Conservation (phyloP, 2,113 vertebrate species). For the Macaca fascicularis region T2T-MFA8v1.1 NC_088378.1:37760001-37760500, state of each 20-base stretch:
- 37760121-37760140: neutral
- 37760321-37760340: neutral
- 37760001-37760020: neutral
- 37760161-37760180: neutral
- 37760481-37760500: neutral
- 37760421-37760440: neutral
- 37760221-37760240: neutral
- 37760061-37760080: neutral
- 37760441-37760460: neutral
- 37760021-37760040: neutral
- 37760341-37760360: neutral
- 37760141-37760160: conserved; percentile 2
- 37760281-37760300: neutral
- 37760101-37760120: neutral
- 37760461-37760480: neutral
- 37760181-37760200: neutral
- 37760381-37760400: neutral
- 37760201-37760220: neutral
- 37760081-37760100: neutral
- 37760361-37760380: neutral
- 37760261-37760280: neutral
- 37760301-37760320: neutral
- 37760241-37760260: neutral
- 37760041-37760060: neutral
- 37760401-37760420: neutral